phyloP scores from a whole-genome alignment of 2,797 vertebrate genomes.

The Cetoscarus ocellatus region DNA sequence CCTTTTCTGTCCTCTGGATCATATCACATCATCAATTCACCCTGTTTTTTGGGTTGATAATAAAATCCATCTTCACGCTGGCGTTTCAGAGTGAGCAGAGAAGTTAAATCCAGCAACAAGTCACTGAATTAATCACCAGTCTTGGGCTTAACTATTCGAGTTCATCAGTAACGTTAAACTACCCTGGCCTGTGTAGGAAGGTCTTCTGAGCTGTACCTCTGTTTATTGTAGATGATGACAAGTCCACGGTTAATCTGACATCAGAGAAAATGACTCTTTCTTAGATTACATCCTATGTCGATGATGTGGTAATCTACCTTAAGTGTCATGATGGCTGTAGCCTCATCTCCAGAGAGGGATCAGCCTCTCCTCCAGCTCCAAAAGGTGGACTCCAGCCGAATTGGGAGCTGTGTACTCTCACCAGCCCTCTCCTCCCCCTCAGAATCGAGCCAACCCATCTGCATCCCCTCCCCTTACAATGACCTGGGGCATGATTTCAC shows the following conservation, averaged over 20 bases:
- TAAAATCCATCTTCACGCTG: conserved; percentile 2
- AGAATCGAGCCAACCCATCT: conserved; percentile 84
- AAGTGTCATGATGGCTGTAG: conserved; percentile 79
- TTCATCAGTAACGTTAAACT: no score
- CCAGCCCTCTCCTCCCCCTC: conserved; percentile 83
- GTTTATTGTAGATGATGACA: conserved; percentile 9
- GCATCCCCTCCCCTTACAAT: conserved; percentile 91
- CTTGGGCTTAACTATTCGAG: conserved; percentile 31
- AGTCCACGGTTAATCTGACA: background rate
- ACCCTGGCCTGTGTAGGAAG: background rate
- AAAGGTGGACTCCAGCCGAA: conserved; percentile 87
- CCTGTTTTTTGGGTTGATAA: background rate
- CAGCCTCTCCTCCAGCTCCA: conserved; percentile 88
- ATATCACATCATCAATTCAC: background rate
- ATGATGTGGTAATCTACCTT: conserved; percentile 42
- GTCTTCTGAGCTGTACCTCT: background rate
- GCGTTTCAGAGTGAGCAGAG: conserved; percentile 1
- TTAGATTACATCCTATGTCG: background rate
- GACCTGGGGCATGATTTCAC: conserved; percentile 90
- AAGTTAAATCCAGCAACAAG: background rate
- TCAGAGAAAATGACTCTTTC: background rate
- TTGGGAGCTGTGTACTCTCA: conserved; percentile 77
- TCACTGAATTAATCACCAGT: background rate
- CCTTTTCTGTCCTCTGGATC: background rate
- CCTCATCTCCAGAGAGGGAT: conserved; percentile 81